Evolutionary conservation across 2,797 vertebrate species (phyloP).

Genomic region (Silurus lanzhouensis): DNA sequence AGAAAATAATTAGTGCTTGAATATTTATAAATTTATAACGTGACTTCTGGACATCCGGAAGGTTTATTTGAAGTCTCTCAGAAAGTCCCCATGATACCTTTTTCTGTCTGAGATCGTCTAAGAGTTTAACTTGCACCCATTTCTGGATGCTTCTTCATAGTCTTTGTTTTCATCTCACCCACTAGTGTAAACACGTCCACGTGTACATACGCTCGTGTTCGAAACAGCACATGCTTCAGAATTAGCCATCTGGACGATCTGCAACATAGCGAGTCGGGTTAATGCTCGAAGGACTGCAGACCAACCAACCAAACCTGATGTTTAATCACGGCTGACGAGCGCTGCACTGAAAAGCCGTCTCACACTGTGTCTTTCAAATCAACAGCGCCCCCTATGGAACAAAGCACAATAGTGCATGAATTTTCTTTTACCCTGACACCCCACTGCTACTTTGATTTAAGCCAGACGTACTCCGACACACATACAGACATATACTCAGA

Average conservation of each 20-base stretch:
- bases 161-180: background rate
- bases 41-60: background rate
- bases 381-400: slow-evolving; percentile 50
- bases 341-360: background rate
- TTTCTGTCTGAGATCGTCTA: background rate
- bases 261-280: slow-evolving; percentile 16
- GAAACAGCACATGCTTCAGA: slow-evolving; percentile 1
- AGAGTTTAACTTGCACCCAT: background rate
- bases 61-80: background rate
- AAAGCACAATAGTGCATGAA: slow-evolving; percentile 5
- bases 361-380: slow-evolving; percentile 16
- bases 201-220: background rate
- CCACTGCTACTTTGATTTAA: background rate
- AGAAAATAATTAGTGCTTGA: background rate
- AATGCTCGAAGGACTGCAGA: slow-evolving; percentile 40
- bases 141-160: too few relatives aligned
- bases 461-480: background rate
- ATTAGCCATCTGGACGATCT: slow-evolving; percentile 18
- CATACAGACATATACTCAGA: too few relatives aligned
- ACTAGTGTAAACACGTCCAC: background rate
- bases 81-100: background rate
- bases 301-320: slow-evolving; percentile 12
- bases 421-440: background rate
- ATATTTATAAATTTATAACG: background rate
- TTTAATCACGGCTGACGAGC: slow-evolving; percentile 42